Conservation (phyloP, 2,888 invertebrate species). For the Diarsia rubi region DNA sequence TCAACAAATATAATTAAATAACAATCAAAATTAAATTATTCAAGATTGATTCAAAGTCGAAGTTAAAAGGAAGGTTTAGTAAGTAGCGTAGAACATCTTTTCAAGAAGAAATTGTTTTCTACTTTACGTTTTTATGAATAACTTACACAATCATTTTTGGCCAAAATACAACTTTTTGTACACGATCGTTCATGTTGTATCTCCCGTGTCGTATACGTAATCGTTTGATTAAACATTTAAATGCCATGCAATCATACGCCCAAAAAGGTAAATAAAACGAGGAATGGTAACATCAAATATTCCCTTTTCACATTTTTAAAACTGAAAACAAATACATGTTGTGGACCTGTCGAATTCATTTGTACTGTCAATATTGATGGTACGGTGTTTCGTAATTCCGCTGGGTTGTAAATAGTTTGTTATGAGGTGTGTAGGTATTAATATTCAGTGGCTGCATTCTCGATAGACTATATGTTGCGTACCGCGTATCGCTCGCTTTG, state of each 20-base stretch:
- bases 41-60: background rate
- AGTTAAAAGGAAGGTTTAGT: background rate
- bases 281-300: constrained; percentile 9
- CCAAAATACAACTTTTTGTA: background rate
- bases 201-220: background rate
- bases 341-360: constrained; percentile 65
- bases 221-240: constrained; percentile 1
- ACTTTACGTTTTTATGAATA: background rate
- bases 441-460: constrained; percentile 54
- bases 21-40: background rate
- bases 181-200: background rate
- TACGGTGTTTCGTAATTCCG: constrained; percentile 46
- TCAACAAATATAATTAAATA: background rate
- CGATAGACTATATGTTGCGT: constrained; percentile 22
- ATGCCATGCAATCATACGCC: background rate
- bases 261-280: constrained; percentile 28
- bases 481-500: constrained; percentile 22
- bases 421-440: constrained; percentile 52
- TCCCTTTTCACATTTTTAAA: constrained; percentile 35
- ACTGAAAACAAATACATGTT: constrained; percentile 28
- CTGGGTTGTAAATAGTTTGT: constrained; percentile 65
- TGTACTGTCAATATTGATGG: constrained; percentile 71
- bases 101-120: background rate
- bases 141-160: background rate
- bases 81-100: background rate